A percentile compares a stretch with the other conserved stretches of the same genome.
Evolutionary conservation across 2,113 vertebrate genomes (phyloP).

Genomic region (Brachypteracias leptosomus): DNA sequence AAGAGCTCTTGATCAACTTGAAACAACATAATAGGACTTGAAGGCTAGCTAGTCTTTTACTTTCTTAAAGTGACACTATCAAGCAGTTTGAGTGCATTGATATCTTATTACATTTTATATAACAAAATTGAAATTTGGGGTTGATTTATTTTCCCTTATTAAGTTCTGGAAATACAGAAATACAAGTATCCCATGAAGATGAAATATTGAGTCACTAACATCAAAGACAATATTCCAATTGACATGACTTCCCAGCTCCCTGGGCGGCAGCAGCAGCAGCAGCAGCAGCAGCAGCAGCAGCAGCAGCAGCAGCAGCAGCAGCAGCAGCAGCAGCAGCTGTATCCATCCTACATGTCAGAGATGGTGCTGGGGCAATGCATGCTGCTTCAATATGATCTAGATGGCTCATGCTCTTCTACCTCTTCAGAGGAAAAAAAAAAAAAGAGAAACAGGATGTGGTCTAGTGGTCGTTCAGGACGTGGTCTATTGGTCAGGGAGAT

Average conservation of each 20-base stretch:
- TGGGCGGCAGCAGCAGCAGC: background rate
- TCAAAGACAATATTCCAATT: background rate
- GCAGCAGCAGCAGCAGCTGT: background rate
- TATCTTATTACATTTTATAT: background rate
- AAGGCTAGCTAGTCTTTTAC: background rate
- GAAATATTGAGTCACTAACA: background rate
- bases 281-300: background rate
- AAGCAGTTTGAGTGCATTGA: background rate
- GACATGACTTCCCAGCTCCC: background rate
- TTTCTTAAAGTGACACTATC: background rate
- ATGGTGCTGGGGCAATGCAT: fast-evolving
- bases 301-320: background rate
- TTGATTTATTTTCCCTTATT: background rate
- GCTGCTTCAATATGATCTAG: background rate
- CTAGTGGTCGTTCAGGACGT: no score
- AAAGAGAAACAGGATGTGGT: no score
- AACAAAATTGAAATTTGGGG: background rate
- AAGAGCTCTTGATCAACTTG: background rate
- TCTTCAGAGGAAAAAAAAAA: no score
- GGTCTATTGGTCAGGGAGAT: no score
- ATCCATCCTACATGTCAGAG: fast-evolving
- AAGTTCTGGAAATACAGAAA: background rate
- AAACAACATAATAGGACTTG: background rate
- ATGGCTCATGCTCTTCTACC: no score
- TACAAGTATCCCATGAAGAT: background rate